Base-by-base conservation (phyloP, 53 echinoderm and acorn worm genomes). In the Crossaster papposus region DNA sequence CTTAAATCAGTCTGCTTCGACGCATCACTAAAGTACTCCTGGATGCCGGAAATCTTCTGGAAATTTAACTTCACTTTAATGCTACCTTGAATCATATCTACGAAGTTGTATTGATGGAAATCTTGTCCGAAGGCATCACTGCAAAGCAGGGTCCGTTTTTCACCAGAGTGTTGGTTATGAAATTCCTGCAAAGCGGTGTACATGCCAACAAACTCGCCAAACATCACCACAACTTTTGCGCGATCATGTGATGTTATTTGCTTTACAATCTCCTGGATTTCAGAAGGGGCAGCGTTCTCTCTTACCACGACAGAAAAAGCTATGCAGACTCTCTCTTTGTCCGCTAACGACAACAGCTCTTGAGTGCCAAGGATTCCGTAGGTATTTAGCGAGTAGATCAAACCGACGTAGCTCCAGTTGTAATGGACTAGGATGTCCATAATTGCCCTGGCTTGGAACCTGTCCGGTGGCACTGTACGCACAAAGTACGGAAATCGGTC, bases 391-490 rank as follows among this genome's bases (percentile, higher is more conserved):
- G 70, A 79, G 51, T 89, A 89, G 14, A 89, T 53, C 35, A 89
- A 2, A 11, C 31, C 54, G 26, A 91, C 75, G 54, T 91, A 91
- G 37, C 72, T 77, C 91, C 91, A 91, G 23, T 63, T 37, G 65
- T 83, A 82, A 11, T 50, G 79, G 32, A 76, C 37, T 17, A 91
- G 34, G 54, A 91, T 75, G 71, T 91, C 91, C 23, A 85, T 62
- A 12, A 91, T 83, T 44, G 91, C 79, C 54, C 34, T 32, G 30
- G 84, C 79, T 79, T 91, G 91, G 35, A 84, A 72, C 23, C 79
- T 83, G 51, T 91, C 91, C 5, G 91, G 84, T 7, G 91, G 79
- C 20, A 91, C 91, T 51, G 85, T 79, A 17, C 91, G 91, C 31
- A 79, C 53, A 65, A 91, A 91, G 54, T 74, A 91, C 52, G 83